Percentiles rank a stretch among this genome's conserved stretches.
Conservation (phyloP, 2,888 invertebrate genomes). For the Drosophila tanythrix region DNA sequence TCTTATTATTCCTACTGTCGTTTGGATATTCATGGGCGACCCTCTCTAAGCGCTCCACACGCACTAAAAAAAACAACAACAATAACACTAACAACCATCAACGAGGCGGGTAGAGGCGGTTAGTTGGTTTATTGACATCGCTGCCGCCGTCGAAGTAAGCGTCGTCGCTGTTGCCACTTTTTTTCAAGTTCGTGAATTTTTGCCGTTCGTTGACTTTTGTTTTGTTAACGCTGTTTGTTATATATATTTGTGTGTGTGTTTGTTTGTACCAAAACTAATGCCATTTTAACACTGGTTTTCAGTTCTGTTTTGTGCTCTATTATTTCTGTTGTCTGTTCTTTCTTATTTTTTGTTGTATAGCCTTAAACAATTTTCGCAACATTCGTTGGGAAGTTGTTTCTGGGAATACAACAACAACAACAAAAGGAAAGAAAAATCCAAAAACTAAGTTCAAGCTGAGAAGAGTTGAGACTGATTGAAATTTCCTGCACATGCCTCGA, state of each 20-base stretch:
- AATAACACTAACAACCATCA: constrained; percentile 10
- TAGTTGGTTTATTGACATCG: constrained; percentile 79
- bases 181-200: constrained; percentile 80
- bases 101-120: constrained; percentile 50
- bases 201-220: constrained; percentile 78
- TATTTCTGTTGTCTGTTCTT: constrained; percentile 23
- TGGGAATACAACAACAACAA: constrained; percentile 31
- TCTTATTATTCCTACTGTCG: constrained; percentile 10
- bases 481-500: constrained; percentile 57
- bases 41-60: constrained; percentile 38
- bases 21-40: constrained; percentile 62
- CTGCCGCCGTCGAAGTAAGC: constrained; percentile 43
- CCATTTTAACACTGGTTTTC: constrained; percentile 58
- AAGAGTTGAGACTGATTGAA: constrained; percentile 58
- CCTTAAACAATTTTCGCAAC: constrained; percentile 47
- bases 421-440: background rate
- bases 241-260: constrained; percentile 42
- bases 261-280: constrained; percentile 66
- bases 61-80: constrained; percentile 32
- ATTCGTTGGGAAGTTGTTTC: constrained; percentile 40
- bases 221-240: constrained; percentile 63
- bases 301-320: constrained; percentile 48
- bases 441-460: constrained; percentile 24
- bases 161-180: constrained; percentile 45
- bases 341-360: constrained; percentile 18